phyloP scores from a whole-genome alignment of 2,113 vertebrate genomes.

The Sorex fumeus region DNA sequence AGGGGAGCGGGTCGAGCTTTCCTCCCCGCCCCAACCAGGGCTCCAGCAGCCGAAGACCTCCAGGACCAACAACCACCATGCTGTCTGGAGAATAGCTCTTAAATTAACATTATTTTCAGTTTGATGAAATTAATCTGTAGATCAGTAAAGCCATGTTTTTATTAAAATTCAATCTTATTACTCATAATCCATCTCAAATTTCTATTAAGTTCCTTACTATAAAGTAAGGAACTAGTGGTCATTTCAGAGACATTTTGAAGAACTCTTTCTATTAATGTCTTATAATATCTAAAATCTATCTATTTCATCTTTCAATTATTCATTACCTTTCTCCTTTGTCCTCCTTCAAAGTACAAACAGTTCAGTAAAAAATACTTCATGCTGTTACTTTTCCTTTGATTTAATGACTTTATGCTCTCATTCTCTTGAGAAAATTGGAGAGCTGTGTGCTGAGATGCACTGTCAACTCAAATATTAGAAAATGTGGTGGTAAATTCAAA shows the following conservation, averaged over 20 bases:
- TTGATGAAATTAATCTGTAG: constrained; percentile 62
- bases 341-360: background rate
- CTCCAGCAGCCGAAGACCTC: too few species aligned
- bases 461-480: background rate
- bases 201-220: constrained; percentile 45
- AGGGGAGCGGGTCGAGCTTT: too few species aligned
- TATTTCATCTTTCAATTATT: background rate
- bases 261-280: background rate
- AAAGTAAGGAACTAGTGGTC: constrained; percentile 4
- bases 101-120: constrained; percentile 65
- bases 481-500: background rate
- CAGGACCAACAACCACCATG: too few species aligned
- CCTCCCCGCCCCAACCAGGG: too few species aligned
- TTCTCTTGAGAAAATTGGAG: background rate
- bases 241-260: constrained; percentile 56
- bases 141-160: constrained; percentile 68
- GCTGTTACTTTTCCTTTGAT: background rate
- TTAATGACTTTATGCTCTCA: background rate
- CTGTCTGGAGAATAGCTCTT: too few species aligned
- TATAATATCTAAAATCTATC: constrained; percentile 33
- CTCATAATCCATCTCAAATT: constrained; percentile 45
- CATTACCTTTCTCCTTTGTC: background rate
- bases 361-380: background rate
- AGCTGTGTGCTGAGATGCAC: background rate
- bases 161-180: constrained; percentile 65